Conservation (phyloP, 2,888 invertebrate genomes). For the Druceiella hillmani region DNA sequence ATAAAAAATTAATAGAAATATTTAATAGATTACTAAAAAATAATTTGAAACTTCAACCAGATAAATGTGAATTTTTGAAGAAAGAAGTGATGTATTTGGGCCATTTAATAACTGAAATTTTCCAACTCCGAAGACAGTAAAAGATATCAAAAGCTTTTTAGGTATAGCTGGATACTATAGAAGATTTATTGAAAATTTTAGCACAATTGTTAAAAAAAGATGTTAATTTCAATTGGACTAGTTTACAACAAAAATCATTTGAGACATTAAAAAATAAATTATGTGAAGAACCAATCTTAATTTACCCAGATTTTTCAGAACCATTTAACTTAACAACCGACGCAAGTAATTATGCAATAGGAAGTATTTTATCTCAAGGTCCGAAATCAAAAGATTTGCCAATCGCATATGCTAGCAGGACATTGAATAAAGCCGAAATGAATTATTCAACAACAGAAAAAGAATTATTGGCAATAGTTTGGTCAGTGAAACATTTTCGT, state of each 20-base stretch:
- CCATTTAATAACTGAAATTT: neutral
- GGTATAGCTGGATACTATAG: neutral
- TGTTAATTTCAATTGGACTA: neutral
- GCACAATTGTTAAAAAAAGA: neutral
- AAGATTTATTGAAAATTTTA: neutral
- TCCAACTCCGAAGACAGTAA: neutral
- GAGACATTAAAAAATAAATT: neutral
- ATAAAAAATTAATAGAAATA: no score
- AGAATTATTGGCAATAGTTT: neutral
- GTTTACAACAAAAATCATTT: no score
- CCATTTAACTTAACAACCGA: neutral
- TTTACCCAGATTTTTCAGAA: neutral
- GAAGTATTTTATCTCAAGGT: neutral
- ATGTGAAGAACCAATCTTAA: conserved; percentile 1
- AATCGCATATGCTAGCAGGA: conserved; percentile 28
- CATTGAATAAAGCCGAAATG: conserved; percentile 28
- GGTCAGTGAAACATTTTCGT: neutral
- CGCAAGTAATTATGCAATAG: neutral
- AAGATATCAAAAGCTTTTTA: neutral
- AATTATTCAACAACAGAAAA: no score
- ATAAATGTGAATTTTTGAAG: conserved; percentile 1
- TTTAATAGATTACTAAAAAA: no score
- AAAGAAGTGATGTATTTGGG: neutral
- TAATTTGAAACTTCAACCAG: no score
- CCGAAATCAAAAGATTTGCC: no score